Conservation (phyloP, 2,888 invertebrate genomes). For the Globia sparganii region DNA sequence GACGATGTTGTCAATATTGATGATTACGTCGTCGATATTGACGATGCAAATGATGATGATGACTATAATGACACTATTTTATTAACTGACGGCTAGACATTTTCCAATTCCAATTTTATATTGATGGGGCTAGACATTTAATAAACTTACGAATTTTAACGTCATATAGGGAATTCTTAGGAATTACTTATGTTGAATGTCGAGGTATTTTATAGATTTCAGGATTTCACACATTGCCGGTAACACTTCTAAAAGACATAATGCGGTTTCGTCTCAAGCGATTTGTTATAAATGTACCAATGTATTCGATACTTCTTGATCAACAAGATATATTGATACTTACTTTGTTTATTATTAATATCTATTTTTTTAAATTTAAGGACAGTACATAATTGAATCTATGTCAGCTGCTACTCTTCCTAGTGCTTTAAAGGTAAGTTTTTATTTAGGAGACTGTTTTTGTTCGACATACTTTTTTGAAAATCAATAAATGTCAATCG, state of each 20-base stretch:
- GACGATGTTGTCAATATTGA: too few species aligned
- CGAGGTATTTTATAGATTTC: background rate
- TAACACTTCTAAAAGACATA: background rate
- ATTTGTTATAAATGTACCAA: background rate
- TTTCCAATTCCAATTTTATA: too few species aligned
- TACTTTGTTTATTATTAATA: background rate
- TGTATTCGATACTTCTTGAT: background rate
- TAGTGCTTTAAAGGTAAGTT: slow-evolving; percentile 90
- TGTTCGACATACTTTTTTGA: background rate
- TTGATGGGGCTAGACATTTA: background rate
- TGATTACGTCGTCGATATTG: background rate
- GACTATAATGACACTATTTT: background rate
- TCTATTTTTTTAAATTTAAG: slow-evolving; percentile 75
- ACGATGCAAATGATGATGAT: background rate
- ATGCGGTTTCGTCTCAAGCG: background rate
- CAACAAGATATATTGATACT: background rate
- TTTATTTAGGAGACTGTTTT: background rate
- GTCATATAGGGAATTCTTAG: background rate
- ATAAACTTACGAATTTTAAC: background rate
- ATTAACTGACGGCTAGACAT: background rate
- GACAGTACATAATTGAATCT: slow-evolving; percentile 90
- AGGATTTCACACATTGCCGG: background rate
- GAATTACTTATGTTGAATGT: background rate
- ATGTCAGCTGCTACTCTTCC: slow-evolving; percentile 89
- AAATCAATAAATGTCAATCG: background rate